phyloP scores from a whole-genome alignment of 2,113 vertebrate genomes.

The Paramisgurnus dabryanus region DNA sequence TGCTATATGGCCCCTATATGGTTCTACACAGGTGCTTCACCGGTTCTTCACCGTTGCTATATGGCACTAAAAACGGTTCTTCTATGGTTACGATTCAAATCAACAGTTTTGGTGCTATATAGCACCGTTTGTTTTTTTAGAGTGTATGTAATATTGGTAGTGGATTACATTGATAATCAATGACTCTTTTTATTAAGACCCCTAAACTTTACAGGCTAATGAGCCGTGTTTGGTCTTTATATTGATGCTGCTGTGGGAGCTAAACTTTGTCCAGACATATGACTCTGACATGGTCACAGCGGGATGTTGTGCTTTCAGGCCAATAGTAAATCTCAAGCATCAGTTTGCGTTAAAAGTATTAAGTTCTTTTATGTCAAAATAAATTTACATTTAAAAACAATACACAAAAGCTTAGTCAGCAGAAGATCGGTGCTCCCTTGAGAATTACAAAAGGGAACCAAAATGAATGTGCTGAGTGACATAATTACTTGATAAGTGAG shows the following conservation, averaged over 20 bases:
- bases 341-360: background rate
- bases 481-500: background rate
- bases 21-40: too few species aligned
- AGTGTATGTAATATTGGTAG: background rate
- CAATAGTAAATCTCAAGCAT: background rate
- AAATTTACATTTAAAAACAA: background rate
- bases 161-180: background rate
- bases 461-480: too few species aligned
- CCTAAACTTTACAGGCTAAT: background rate
- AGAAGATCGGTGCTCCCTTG: background rate
- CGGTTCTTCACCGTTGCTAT: too few species aligned
- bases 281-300: slow-evolving; percentile 29
- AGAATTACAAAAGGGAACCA: slow-evolving; percentile 38
- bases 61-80: too few species aligned
- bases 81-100: too few species aligned
- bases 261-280: slow-evolving; percentile 14
- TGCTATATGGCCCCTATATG: too few species aligned
- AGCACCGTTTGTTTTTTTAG: too few species aligned
- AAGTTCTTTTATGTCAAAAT: background rate
- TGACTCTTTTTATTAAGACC: background rate
- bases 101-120: too few species aligned
- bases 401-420: too few species aligned
- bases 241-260: background rate
- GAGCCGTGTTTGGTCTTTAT: slow-evolving; percentile 13
- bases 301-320: slow-evolving; percentile 2